Evolutionary conservation across 1,140 invertebrate species (phyloP).

Genomic region (fruit fly (Drosophila melanogaster)): DNA sequence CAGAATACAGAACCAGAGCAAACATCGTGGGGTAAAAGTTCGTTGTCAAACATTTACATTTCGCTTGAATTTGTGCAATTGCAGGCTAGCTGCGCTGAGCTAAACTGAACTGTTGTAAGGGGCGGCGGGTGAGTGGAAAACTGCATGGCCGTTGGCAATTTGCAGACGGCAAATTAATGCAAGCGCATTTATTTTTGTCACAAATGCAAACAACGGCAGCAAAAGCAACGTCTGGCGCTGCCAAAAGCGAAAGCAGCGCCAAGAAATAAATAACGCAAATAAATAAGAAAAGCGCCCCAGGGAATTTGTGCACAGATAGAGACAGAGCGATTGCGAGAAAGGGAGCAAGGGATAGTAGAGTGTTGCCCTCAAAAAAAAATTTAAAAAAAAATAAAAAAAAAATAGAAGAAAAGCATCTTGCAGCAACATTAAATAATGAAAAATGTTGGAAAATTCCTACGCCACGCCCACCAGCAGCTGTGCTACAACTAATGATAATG

Average conservation of each 20-base stretch:
- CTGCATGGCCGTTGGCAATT: constrained; percentile 72
- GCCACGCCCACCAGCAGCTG: constrained; percentile 50
- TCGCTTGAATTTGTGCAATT: constrained; percentile 80
- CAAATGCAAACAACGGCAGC: constrained; percentile 72
- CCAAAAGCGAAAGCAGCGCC: constrained; percentile 80
- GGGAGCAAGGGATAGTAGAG: constrained; percentile 19
- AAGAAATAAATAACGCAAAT: constrained; percentile 82
- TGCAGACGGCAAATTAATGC: constrained; percentile 80
- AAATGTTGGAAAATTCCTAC: constrained; percentile 57
- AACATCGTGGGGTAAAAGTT: constrained; percentile 60
- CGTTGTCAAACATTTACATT: constrained; percentile 82
- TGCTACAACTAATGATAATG: constrained; percentile 61
- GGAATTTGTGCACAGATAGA: constrained; percentile 33
- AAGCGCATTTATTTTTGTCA: constrained; percentile 81
- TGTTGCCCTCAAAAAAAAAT: constrained; percentile 25
- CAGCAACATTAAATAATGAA: constrained; percentile 60
- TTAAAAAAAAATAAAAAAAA: background rate
- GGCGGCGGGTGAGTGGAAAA: background rate
- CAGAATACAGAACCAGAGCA: constrained; percentile 23
- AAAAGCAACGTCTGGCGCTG: constrained; percentile 71
- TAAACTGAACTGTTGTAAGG: too few relatives aligned
- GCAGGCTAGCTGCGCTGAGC: constrained; percentile 40
- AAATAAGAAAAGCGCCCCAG: constrained; percentile 80
- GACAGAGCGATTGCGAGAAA: constrained; percentile 33
- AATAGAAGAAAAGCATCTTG: constrained; percentile 7